A percentile compares a stretch with the other conserved stretches of the same genome.
These are phyloP conservation scores for Venusia cambrica DNA, from an alignment of 2,888 invertebrate species.

Conservation along the genomic window DNA sequence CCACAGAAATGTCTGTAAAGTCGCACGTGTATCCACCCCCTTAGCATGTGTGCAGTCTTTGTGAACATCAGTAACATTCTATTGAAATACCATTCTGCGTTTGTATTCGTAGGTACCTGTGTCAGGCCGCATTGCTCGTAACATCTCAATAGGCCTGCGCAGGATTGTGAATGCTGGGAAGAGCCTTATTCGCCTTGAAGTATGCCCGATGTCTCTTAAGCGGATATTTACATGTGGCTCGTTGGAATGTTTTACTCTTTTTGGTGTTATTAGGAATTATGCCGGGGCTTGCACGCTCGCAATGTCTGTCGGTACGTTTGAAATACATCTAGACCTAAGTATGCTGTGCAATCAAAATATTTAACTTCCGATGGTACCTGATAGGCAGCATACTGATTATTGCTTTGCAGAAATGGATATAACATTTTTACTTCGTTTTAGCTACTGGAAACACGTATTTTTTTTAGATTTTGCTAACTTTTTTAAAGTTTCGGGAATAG, in stretches of 20 bases:
- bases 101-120: slow-evolving; percentile 50
- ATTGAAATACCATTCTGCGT: slow-evolving; percentile 51
- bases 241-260: slow-evolving; percentile 25
- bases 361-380: background rate
- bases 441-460: no score
- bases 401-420: no score
- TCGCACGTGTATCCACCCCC: slow-evolving; percentile 10
- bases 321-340: background rate
- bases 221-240: slow-evolving; percentile 43
- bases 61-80: slow-evolving; percentile 57
- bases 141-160: slow-evolving; percentile 64
- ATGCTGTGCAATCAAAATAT: background rate
- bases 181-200: slow-evolving; percentile 56
- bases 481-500: no score
- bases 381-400: background rate
- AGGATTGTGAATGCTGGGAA: slow-evolving; percentile 43
- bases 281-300: slow-evolving; percentile 10
- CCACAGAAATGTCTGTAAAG: no score
- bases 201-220: slow-evolving; percentile 49
- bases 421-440: no score
- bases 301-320: slow-evolving; percentile 18
- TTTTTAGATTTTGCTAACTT: no score
- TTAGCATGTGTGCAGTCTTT: slow-evolving; percentile 20
- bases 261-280: slow-evolving; percentile 26
- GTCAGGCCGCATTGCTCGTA: slow-evolving; percentile 52